Evolutionary conservation across 2,888 invertebrate species (phyloP), one percentile per base, ranked within the genome.

Genomic region (Cylindroiulus punctatus): DNA sequence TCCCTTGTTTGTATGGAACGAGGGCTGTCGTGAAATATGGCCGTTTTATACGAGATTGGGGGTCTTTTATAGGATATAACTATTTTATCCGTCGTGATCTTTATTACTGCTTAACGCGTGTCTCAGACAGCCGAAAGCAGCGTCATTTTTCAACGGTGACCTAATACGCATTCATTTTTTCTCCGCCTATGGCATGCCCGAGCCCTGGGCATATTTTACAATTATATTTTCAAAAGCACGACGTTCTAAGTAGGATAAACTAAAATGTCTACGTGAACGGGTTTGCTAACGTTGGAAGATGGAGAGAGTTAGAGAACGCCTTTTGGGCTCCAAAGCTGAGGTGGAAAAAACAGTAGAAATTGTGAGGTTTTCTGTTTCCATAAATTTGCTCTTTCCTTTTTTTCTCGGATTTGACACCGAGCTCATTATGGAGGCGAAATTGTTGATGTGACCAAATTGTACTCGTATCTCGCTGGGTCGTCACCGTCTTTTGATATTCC

Each of bases 51-150:
- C 47, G 17, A 47, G 47, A 47, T 47, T 47, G 47, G 47, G 47
- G 47, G 40, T 47, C 47, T 47, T 47, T 47, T 47, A 47, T 47
- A 47, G 47, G 47, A 47, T 47, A 47, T 47, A 47, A 47, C 47
- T 47, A 47, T 47, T 47, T 47, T 47, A 47, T 47, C 47, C 47
- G 47, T 10, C 47, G 17, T 47, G 47, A 47, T 47, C 47, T 47
- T 47, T 47, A 47, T 47, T 47, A 47, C 47, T 47, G 47, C 47
- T 47, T 47, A 47, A 47, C 47, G 47, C 47, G 47, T 47, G 47
- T 47, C 47, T 47, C 47, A 47, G 47, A 47, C 47, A 47, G 47
- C 47, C 47, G 2, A 47, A 47, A 47, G 47, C 47, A 14, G 47
- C 14, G 47, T 47, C 47, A 47, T 47, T 47, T 47, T 47, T 47